Base-by-base conservation (phyloP, 2,888 invertebrate genomes). In the Morinoia aosen region DNA sequence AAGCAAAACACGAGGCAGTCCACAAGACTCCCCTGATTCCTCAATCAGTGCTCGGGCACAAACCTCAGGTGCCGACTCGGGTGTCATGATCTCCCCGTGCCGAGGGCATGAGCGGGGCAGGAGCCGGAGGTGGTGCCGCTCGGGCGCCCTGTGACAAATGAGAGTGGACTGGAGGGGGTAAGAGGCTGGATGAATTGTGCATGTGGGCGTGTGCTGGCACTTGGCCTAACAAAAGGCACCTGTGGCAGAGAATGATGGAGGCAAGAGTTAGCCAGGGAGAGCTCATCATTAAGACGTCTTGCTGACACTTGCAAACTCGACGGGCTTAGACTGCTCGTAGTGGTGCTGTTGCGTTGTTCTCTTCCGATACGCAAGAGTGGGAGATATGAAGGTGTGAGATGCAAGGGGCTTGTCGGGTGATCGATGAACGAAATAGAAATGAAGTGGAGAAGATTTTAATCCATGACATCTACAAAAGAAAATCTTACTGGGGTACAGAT, bases 131-230 rank as follows among this genome's bases (percentile, higher is more conserved):
- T 90, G 90, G 90, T 48, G 90, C 19, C 14, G 40, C 40, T 33
- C n/a, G 40, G 58, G 58, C 33, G 48, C 1, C 16, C 58, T 57
- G 93, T 93, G 93, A 93, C 93, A 93, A 93, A 93, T 57, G 93
- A 93, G 93, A 57, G 25, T 19, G 93, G 57, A 57, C 93, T 48
- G 57, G 57, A 57, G 76, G 93, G 93, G 93, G 93, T 57, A 93
- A 93, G 48, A 93, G 57, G 57, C 57, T 57, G 33, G 93, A 93
- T 93, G 93, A 93, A 57, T 93, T 93, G 93, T 93, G 93, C 93
- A 93, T 93, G 48, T 48, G 93, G 93, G 93, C 93, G 93, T 93
- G 93, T 93, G 93, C 93, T 93, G 93, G 93, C 93, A 93, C 39
- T 93, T 93, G 93, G 48, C 57, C 48, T 33, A 33, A 93, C 93